phyloP scores from a whole-genome alignment of 2,113 vertebrate genomes.

The Noctilio leporinus region DNA sequence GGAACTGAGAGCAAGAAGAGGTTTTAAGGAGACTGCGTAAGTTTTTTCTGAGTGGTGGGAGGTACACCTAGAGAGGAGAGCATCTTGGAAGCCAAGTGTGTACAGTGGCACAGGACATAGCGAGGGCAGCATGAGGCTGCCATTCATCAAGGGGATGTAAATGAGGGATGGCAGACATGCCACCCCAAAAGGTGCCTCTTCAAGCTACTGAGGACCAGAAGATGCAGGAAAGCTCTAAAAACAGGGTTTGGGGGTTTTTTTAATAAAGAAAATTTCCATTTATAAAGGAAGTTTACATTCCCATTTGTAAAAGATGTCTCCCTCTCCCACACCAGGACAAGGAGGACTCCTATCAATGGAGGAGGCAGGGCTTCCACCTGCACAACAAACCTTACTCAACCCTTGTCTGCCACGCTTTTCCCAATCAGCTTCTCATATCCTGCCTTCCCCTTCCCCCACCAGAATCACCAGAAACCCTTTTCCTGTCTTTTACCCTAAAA shows the following conservation, averaged over 20 bases:
- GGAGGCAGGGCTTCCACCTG: background rate
- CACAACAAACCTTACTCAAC: background rate
- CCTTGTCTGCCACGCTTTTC: background rate
- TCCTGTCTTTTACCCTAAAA: background rate
- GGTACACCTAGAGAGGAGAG: background rate
- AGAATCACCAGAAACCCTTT: background rate
- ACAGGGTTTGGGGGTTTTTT: no score
- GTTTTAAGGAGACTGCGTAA: background rate
- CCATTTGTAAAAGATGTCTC: background rate
- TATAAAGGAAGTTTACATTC: background rate
- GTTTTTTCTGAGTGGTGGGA: background rate
- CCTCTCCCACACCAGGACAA: background rate
- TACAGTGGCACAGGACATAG: background rate
- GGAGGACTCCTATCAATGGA: background rate
- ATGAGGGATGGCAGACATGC: background rate
- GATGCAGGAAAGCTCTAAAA: background rate
- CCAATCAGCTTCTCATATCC: background rate
- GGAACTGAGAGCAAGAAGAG: background rate
- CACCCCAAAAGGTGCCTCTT: background rate
- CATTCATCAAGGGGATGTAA: background rate
- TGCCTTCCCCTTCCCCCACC: background rate
- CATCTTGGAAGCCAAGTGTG: rapidly evolving
- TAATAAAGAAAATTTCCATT: background rate
- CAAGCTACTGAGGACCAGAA: background rate
- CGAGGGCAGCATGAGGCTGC: no score